Percentiles rank a stretch among this genome's conserved stretches.
phyloP scores from a whole-genome alignment of 2,113 vertebrate genomes.

The Nibea albiflora region DNA sequence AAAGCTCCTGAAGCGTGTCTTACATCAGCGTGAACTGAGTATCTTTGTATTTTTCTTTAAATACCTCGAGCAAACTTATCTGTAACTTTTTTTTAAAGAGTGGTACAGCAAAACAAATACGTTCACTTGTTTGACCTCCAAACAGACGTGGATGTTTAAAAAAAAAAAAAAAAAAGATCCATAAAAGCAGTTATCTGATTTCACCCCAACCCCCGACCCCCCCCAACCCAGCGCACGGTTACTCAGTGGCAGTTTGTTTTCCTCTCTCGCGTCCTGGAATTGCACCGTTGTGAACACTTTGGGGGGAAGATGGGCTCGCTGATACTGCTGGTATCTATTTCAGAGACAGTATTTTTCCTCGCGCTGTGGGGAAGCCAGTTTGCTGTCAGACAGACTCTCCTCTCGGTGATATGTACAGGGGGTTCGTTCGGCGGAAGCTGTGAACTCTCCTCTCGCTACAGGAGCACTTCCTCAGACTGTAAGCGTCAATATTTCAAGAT shows the following conservation, averaged over 20 bases:
- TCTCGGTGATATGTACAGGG: constrained; percentile 48
- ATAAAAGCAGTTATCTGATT: constrained; percentile 64
- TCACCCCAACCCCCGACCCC: not conserved
- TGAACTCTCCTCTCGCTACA: constrained; percentile 64
- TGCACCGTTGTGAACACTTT: constrained; percentile 67
- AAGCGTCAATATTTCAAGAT: constrained; percentile 64
- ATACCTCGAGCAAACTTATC: constrained; percentile 4
- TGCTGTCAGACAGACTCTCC: constrained; percentile 71
- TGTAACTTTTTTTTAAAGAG: constrained; percentile 16
- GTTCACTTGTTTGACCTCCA: constrained; percentile 66
- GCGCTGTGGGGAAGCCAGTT: constrained; percentile 60
- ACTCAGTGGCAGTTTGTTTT: constrained; percentile 67
- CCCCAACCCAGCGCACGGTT: constrained; percentile 12
- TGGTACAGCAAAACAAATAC: constrained; percentile 22
- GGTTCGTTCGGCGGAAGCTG: constrained; percentile 55
- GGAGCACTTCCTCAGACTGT: constrained; percentile 72
- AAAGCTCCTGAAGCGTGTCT: not conserved
- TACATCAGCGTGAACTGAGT: not conserved
- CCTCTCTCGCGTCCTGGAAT: constrained; percentile 40
- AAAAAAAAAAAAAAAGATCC: constrained; percentile 28
- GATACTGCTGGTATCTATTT: constrained; percentile 75
- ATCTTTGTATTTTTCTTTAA: not conserved
- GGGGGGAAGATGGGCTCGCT: constrained; percentile 59
- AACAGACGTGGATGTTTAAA: constrained; percentile 30
- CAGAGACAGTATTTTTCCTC: constrained; percentile 65